Base-by-base conservation (phyloP, 2,797 vertebrate genomes). In the Acanthopagrus latus region DNA sequence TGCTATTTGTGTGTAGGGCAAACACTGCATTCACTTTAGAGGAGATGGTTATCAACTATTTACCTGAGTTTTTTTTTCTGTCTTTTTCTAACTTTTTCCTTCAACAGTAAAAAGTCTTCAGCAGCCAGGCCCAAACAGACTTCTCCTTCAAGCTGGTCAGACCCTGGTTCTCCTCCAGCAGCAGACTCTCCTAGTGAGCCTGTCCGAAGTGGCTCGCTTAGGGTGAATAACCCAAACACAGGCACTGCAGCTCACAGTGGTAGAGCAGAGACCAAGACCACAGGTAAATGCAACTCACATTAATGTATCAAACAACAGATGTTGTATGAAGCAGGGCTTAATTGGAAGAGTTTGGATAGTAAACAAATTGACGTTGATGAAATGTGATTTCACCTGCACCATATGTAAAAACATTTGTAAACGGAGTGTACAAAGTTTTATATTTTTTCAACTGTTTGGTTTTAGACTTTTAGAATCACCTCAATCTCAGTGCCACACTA, bases 71-170 rank as follows among this genome's bases (percentile, higher is more conserved):
- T 56, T 75, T 23, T 63, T 58, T 27, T 72, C 1, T 54, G 43
- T 44, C 0, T 57, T 29, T 69, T 54, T 50, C 21, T 56, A 20
- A 68, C 44, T 43, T 3, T 59, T 83, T 85, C 72, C 9, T 76
- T 93, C 92, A 90, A 94, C 16, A 72, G 78, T 67, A 88, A 79
- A 33, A 93, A 80, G 59, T 91, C 88, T 70, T 65, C 89, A 14
- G 62, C 43, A 55, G 63, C 60, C 77, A 93, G 83, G 33, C 48
- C 87, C 29, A 84, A 68, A 64, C 69, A 73, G 16, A 52, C 77
- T 48, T 91, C 92, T 64, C 79, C 87, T 0, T 70, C 85, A 27
- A 79, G 62, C 65, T 92, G 90, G 78, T 70, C 80, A 67, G 71
- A 81, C 52, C 21, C 77, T 21, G 71, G 57, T 65, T 91, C 86